Evolutionary conservation across 1,140 invertebrate species (phyloP), one percentile per base, ranked within the genome.

Genomic region (Brachionus calyciflorus): DNA sequence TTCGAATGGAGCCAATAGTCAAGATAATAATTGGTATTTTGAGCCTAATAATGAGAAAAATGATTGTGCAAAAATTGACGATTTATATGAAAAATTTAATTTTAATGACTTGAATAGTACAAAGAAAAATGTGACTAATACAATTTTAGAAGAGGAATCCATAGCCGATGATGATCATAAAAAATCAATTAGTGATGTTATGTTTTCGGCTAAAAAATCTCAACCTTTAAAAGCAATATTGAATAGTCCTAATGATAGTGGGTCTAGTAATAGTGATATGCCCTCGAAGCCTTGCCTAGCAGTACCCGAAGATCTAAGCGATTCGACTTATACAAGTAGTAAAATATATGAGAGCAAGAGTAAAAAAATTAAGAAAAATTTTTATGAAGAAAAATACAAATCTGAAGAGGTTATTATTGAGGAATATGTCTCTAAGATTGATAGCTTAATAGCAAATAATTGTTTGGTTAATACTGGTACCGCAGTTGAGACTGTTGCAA

Each of bases 1-100:
- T 37, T 65, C 60, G 19, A n/a, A 44, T 28, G 60, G 44, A 28
- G 30, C 37, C 6, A 65, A 41, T 26, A 65, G 55, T 28, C 55
- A 65, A 12, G 60, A 65, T 19, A 65, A 65, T 19, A 65, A 65
- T 65, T 65, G 60, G 60, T 65, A 65, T 37, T 65, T 65, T 65
- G 60, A 65, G 37, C 60, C 60, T 0, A 65, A 44, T 12, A 37
- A 65, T 21, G 37, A 65, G 21, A 65, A 65, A 24, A 24, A n/a
- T 10, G 17, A 41, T 14, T 24, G 19, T 44, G 19, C 60, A 0
- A 60, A 60, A 33, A 33, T 60, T n/a, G 55, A 60, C 19, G 55
- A 60, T 17, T 3, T 60, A 17, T 60, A 60, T 17, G 55, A 60
- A 41, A 60, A 17, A 17, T 60, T 60, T 17, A 60, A 60, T 37